These are phyloP conservation scores for Mesocricetus auratus DNA, from an alignment of 2,113 vertebrate species.

Conservation along the genomic window DNA sequence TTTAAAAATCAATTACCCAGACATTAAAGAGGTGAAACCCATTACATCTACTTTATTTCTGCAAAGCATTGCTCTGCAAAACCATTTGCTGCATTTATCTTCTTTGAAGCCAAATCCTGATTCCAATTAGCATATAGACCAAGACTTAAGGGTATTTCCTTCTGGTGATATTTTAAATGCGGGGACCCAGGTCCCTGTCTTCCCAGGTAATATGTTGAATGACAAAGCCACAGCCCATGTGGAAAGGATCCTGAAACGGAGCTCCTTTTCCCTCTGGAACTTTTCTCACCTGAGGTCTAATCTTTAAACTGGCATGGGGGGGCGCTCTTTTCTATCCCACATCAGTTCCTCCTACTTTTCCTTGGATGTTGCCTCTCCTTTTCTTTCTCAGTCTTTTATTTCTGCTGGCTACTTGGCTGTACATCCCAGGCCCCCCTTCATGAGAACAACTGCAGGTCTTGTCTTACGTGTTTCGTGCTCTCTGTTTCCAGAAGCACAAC, in stretches of 20 bases:
- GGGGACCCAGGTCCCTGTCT: neutral
- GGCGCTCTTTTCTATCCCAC: too few relatives aligned
- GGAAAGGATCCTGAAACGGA: too few relatives aligned
- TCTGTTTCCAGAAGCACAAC: neutral
- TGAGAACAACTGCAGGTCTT: neutral
- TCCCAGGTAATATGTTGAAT: slow-evolving; percentile 1
- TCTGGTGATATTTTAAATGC: neutral
- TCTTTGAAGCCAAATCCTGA: slow-evolving; percentile 3
- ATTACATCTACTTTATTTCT: slow-evolving; percentile 14
- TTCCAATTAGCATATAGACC: neutral
- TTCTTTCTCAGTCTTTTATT: slow-evolving; percentile 37
- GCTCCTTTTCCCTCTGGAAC: neutral
- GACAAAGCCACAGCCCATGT: too few relatives aligned
- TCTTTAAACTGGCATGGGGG: slow-evolving; percentile 4
- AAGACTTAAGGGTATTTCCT: neutral
- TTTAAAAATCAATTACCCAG: slow-evolving; percentile 38
- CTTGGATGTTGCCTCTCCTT: neutral
- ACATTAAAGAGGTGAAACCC: neutral
- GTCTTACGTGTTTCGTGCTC: neutral
- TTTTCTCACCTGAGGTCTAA: neutral
- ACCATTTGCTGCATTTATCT: slow-evolving; percentile 1
- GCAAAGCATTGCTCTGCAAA: slow-evolving; percentile 32
- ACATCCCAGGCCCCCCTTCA: neutral
- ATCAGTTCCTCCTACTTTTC: neutral
- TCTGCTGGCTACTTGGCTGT: slow-evolving; percentile 25